Base-by-base conservation (phyloP, 2,888 invertebrate genomes). In the Xylota segnis region DNA sequence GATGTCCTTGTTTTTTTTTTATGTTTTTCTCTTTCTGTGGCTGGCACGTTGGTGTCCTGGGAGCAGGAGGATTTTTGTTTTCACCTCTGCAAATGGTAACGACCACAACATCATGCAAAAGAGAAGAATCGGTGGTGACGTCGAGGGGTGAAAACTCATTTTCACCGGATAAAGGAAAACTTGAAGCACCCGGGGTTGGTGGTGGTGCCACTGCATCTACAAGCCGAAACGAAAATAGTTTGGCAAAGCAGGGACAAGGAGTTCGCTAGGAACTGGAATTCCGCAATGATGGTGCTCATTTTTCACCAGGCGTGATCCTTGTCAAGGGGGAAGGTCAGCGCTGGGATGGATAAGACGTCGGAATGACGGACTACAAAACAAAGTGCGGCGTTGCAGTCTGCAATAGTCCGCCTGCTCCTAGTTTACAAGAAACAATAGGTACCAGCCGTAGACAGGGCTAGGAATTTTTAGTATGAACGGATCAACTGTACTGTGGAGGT, bases 51-150 rank as follows among this genome's bases (percentile, higher is more conserved):
- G 77, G 61, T 56, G 45, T 40, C n/a, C 4, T 50, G 2, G 47
- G 40, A 32, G 6, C 23, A 10, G 12, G 3, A 29, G 29, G 47
- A 65, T 74, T 68, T 78, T 71, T 75, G 71, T 76, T 66, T 84
- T 84, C 71, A 84, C 84, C 84, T 81, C 66, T 81, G 70, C 65
- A 84, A 84, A 79, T 65, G 79, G 65, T 54, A 79, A 81, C 61
- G 59, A 84, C 84, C 75, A 76, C 84, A 84, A 81, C 71, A 84
- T 70, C 68, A 84, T 75, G 66, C 75, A 79, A 75, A 79, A 58
- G 61, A 76, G 61, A 47, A 66, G 32, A 71, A 65, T 65, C 37
- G 50, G 32, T 40, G 58, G 6, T 37, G 43, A 54, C 40, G 16
- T 32, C 16, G 59, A 68, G 61, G 72, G 50, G 56, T 77, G 66